Evolutionary conservation across 2,888 invertebrate genomes (phyloP), one percentile per base, ranked within the genome.

Genomic region (Margaritifera margaritifera): DNA sequence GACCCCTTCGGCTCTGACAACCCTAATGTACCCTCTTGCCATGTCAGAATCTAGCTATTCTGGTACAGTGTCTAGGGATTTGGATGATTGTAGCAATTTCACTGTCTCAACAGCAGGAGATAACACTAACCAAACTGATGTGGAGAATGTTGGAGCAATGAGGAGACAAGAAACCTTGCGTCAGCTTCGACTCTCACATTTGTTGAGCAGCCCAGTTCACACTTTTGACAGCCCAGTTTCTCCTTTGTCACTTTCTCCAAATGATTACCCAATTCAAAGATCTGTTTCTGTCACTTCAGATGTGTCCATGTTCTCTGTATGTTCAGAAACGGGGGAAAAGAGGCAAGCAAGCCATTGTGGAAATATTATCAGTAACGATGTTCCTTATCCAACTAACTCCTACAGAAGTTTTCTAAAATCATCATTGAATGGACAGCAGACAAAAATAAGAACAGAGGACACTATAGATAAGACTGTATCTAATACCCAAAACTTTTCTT

Each of bases 321-420:
- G 84, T 66, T 82, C 85, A 19, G 85, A 85, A 67, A 83, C 83
- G 5, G 82, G 84, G 20, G 83, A 84, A 63, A 77, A 77, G 58
- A 76, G 73, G 54, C 59, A 64, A 53, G 58, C 67, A 11, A 68
- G 31, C 27, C 24, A 52, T 20, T 65, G 54, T 52, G 71, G 64
- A 19, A 68, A 60, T 18, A 72, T 74, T 25, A 71, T 82, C n/a
- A 65, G 78, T 65, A 83, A 75, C 71, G 84, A 84, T 69, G 79
- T 77, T 11, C 80, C 72, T 52, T 84, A 83, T 66, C 82, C 83
- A 20, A 80, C 74, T 15, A 70, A 65, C 60, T 68, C 65, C 19
- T 75, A 64, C 54, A 72, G 68, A 54, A 55, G 69, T 58, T 60
- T 68, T 25, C 31, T 60, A 19, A 57, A 65, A 50, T 60, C 71